phyloP scores from a whole-genome alignment of 2,888 invertebrate genomes.

The Aquatica leii region DNA sequence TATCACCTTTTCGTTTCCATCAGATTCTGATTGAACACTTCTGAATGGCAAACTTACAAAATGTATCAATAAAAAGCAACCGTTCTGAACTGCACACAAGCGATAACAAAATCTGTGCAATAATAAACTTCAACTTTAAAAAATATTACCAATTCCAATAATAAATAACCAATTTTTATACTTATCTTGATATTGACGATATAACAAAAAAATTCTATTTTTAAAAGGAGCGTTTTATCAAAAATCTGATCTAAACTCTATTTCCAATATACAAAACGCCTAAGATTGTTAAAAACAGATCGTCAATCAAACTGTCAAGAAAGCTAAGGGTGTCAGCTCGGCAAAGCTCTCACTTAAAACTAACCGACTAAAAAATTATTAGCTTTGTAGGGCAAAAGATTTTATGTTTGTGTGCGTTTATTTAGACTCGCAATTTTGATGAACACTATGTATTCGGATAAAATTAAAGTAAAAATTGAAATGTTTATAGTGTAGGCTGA shows the following conservation, averaged over 20 bases:
- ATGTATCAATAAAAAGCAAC: too few species aligned
- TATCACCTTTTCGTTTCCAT: too few species aligned
- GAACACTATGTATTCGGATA: neutral
- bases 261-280: conserved; percentile 43
- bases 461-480: too few species aligned
- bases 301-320: conserved; percentile 47
- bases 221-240: conserved; percentile 39
- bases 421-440: neutral
- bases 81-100: too few species aligned
- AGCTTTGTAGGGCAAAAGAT: conserved; percentile 19
- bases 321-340: conserved; percentile 40
- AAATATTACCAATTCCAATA: too few species aligned
- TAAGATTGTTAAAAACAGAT: conserved; percentile 45
- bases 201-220: conserved; percentile 33
- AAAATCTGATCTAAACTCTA: conserved; percentile 41
- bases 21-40: too few species aligned
- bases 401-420: too few species aligned
- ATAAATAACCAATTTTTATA: neutral
- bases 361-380: conserved; percentile 34
- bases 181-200: conserved; percentile 29
- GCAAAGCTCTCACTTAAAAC: conserved; percentile 35
- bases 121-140: too few species aligned
- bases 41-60: too few species aligned
- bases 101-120: too few species aligned
- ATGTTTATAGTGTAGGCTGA: too few species aligned